These are phyloP conservation scores for Drosophila nikananu DNA, from an alignment of 1,140 invertebrate genomes.

Conservation along the genomic window DNA sequence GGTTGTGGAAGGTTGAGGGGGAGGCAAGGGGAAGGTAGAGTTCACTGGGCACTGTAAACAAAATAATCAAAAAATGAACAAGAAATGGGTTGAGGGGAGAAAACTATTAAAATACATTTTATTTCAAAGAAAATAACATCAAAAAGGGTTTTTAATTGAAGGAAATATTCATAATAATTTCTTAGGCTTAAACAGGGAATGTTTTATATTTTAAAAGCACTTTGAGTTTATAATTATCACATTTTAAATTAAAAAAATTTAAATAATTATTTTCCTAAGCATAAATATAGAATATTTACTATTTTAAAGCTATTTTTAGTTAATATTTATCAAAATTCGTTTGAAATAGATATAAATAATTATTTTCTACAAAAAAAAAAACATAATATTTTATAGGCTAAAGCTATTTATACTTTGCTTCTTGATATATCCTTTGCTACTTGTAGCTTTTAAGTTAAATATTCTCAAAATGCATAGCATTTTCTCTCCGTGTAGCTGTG, in stretches of 20 bases:
- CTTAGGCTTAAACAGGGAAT: too few species aligned
- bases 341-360: too few species aligned
- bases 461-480: not conserved
- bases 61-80: not conserved
- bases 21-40: slow-evolving; percentile 1
- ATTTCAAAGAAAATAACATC: not conserved
- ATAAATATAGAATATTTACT: too few species aligned
- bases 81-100: not conserved
- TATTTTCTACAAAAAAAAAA: not conserved
- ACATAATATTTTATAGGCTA: not conserved
- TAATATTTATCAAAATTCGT: too few species aligned
- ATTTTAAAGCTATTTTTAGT: too few species aligned
- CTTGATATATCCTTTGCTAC: not conserved
- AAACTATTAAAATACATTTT: not conserved
- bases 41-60: slow-evolving; percentile 26
- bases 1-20: slow-evolving; percentile 20
- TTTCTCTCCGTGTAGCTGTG: not conserved
- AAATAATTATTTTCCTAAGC: too few species aligned
- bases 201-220: too few species aligned
- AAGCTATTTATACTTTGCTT: not conserved
- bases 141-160: too few species aligned
- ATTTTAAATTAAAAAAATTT: too few species aligned
- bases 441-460: not conserved
- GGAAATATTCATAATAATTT: too few species aligned
- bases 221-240: too few species aligned